A percentile compares a stretch with the other conserved stretches of the same genome.
Evolutionary conservation across 2,113 vertebrate genomes (phyloP).

Genomic region (Sigmodon hispidus): DNA sequence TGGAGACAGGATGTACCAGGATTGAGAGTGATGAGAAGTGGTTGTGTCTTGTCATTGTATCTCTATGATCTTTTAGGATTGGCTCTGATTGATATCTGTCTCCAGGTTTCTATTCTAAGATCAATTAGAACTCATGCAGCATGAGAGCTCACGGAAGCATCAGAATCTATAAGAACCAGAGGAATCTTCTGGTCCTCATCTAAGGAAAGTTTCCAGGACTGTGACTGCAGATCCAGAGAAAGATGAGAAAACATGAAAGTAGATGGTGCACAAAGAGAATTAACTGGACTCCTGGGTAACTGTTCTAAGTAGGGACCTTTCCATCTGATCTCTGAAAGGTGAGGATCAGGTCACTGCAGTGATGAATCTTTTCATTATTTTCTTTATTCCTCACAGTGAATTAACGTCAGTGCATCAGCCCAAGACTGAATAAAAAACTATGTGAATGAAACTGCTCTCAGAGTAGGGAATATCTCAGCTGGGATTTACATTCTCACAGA

Average conservation of each 20-base stretch:
- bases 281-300: accelerated
- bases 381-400: background rate
- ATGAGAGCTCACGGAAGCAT: background rate
- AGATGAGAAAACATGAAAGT: background rate
- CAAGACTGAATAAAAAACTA: background rate
- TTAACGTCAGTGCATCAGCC: background rate
- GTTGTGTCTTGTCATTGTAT: too few relatives aligned
- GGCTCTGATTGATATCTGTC: too few relatives aligned
- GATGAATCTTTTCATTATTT: background rate
- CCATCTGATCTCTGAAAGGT: background rate
- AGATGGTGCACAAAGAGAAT: accelerated
- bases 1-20: too few relatives aligned
- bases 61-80: too few relatives aligned
- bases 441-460: background rate
- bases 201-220: background rate
- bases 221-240: background rate
- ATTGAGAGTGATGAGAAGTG: too few relatives aligned
- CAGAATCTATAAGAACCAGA: too few relatives aligned
- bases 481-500: background rate
- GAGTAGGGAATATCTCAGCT: accelerated
- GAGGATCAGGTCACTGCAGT: background rate
- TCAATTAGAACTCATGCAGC: too few relatives aligned
- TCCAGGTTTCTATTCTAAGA: too few relatives aligned
- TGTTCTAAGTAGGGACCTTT: background rate
- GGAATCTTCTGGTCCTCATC: background rate